Evolutionary conservation across 2,888 invertebrate genomes (phyloP).

Genomic region (Aricia artaxerxes): DNA sequence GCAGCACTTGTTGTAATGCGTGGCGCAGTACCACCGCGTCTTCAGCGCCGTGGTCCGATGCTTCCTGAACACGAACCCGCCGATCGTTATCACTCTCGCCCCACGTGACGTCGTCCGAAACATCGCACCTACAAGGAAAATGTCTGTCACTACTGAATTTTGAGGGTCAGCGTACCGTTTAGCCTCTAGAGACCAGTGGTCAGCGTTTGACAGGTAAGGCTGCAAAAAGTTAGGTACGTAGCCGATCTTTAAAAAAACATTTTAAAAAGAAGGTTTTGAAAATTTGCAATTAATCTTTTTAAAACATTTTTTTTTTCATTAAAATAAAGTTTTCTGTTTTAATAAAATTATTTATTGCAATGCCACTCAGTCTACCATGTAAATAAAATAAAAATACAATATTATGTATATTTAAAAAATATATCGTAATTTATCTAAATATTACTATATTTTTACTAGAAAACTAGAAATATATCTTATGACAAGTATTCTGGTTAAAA

Average conservation of each 20-base stretch:
- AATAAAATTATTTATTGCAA: neutral
- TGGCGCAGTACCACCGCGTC: slow-evolving; percentile 46
- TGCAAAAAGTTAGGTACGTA: too few relatives aligned
- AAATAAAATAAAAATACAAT: neutral
- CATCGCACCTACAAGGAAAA: slow-evolving; percentile 32
- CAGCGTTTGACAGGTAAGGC: neutral
- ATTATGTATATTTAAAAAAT: neutral
- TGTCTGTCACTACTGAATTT: neutral
- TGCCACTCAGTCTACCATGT: neutral
- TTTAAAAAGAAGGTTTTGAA: too few relatives aligned
- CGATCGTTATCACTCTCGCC: slow-evolving; percentile 36
- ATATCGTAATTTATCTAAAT: neutral
- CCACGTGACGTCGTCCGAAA: slow-evolving; percentile 40
- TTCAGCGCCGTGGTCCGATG: slow-evolving; percentile 34
- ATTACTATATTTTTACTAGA: neutral
- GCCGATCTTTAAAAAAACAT: too few relatives aligned
- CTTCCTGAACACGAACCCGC: slow-evolving; percentile 43
- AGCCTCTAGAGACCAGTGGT: too few relatives aligned
- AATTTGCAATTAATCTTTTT: neutral
- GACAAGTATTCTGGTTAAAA: neutral
- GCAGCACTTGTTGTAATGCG: slow-evolving; percentile 45
- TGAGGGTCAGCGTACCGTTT: too few relatives aligned
- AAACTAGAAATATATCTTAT: neutral
- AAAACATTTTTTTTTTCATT: neutral
- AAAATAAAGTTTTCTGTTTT: neutral